Conservation (phyloP, 2,888 invertebrate species). For the Herminia tarsipennalis region DNA sequence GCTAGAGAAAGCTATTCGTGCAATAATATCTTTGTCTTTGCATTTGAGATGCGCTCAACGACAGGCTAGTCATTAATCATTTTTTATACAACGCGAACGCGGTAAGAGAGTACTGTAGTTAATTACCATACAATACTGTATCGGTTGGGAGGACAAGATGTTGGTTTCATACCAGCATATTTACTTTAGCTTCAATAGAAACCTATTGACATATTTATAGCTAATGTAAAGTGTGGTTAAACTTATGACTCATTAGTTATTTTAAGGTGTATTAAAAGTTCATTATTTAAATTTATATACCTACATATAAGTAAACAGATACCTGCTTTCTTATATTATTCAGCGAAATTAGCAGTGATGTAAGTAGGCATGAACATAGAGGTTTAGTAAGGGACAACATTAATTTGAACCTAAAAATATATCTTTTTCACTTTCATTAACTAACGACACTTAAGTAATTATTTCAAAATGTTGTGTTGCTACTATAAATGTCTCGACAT, state of each 20-base stretch:
- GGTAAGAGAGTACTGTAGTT: conserved; percentile 17
- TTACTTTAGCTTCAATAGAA: too few species aligned
- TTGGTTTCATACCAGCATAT: too few species aligned
- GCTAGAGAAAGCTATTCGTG: conserved; percentile 80
- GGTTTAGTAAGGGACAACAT: neutral
- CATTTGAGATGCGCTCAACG: conserved; percentile 48
- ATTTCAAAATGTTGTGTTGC: conserved; percentile 34
- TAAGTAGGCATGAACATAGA: too few species aligned
- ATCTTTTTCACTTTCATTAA: conserved; percentile 18
- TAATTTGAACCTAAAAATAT: neutral
- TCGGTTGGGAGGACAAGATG: too few species aligned
- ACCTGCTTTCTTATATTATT: too few species aligned
- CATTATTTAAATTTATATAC: too few species aligned
- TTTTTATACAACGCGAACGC: conserved; percentile 33
- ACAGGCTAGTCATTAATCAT: conserved; percentile 44
- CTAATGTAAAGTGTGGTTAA: too few species aligned
- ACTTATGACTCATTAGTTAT: too few species aligned
- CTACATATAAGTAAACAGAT: too few species aligned
- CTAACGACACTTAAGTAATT: conserved; percentile 27
- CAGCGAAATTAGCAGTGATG: too few species aligned
- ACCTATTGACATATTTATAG: too few species aligned
- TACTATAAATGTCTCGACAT: conserved; percentile 38
- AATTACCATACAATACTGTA: conserved; percentile 40
- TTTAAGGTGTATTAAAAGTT: too few species aligned
- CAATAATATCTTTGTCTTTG: conserved; percentile 74